Evolutionary conservation across 2,113 vertebrate genomes (phyloP).

Genomic region (Poecile atricapillus): DNA sequence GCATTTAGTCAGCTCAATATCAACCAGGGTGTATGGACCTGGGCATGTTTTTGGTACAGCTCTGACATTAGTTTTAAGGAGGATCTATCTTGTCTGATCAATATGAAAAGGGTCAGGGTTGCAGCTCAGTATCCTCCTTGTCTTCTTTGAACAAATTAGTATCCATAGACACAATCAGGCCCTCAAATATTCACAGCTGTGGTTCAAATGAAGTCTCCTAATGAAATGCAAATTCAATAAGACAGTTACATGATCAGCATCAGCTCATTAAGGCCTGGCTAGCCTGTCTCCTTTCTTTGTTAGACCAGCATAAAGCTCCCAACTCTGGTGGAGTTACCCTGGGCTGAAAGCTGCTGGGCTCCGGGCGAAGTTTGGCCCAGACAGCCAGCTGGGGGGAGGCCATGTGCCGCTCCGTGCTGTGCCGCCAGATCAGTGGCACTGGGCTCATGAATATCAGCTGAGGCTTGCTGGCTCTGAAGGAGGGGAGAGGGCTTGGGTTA

Average conservation of each 20-base stretch:
- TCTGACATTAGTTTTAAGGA: constrained; percentile 12
- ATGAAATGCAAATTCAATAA: constrained; percentile 70
- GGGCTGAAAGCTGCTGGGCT: neutral
- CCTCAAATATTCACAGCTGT: constrained; percentile 65
- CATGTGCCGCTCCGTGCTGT: rapidly evolving
- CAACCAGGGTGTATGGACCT: neutral
- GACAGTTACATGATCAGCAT: constrained; percentile 68
- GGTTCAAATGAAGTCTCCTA: constrained; percentile 66
- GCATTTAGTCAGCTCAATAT: neutral
- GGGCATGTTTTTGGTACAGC: rapidly evolving
- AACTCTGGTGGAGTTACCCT: constrained; percentile 26
- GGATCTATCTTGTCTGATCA: neutral
- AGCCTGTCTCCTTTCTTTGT: constrained; percentile 53
- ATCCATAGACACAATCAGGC: constrained; percentile 60
- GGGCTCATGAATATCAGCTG: neutral
- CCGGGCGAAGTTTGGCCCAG: constrained; percentile 5
- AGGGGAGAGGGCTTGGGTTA: neutral
- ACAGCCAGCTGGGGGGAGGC: neutral
- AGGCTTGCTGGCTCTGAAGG: neutral
- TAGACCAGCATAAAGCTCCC: constrained; percentile 6
- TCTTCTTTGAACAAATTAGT: constrained; percentile 61
- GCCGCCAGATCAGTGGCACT: neutral
- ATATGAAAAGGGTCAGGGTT: constrained; percentile 9
- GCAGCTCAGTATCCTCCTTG: constrained; percentile 32
- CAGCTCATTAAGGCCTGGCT: constrained; percentile 56